Base-by-base conservation (phyloP, 1,140 invertebrate species). In the Drosophila parvula region DNA sequence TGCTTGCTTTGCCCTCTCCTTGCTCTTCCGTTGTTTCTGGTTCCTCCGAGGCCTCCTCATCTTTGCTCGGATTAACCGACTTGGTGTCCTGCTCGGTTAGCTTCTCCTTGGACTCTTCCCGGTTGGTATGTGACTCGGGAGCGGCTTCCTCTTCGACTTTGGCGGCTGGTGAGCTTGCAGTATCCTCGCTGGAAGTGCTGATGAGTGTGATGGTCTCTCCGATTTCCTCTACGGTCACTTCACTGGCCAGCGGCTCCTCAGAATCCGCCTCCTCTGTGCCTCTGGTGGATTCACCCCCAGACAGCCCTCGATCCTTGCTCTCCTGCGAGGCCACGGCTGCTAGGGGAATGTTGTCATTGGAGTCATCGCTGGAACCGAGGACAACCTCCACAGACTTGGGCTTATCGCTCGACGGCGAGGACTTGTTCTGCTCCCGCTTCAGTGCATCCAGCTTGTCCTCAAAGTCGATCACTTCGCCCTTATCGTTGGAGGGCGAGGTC, bases 331-430 rank as follows among this genome's bases (percentile, higher is more conserved):
- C 83, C 6, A 89, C 90, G 16, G 78, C 55, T 1, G 90, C 86
- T 18, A 91, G 41, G 2, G 90, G 90, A 62, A 90, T 74, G 51
- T 92, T 89, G 34, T 91, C 83, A 55, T 83, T 83, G 34, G 79
- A 88, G 11, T 91, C 90, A 63, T 91, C 89, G 32, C 90, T 92
- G 10, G 90, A 91, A 1, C 70, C 85, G 18, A 85, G 59, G 8
- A 89, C 83, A 8, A 84, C 69, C 55, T 90, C 81, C 5, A 63
- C 30, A 0, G 70, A 14, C 48, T 91, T 91, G 7, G 58, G 14
- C 10, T 45, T 64, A n/a, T 55, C 73, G 11, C 30, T 70, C n/a
- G 30, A 11, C 11, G 55, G 43, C 6, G 64, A 53, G 0, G 48
- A 44, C 14, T 69, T 64, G 14, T 22, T 62, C 12, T 90, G 68